Base-by-base conservation (phyloP, 2,888 invertebrate genomes). In the Drosophila robusta region DNA sequence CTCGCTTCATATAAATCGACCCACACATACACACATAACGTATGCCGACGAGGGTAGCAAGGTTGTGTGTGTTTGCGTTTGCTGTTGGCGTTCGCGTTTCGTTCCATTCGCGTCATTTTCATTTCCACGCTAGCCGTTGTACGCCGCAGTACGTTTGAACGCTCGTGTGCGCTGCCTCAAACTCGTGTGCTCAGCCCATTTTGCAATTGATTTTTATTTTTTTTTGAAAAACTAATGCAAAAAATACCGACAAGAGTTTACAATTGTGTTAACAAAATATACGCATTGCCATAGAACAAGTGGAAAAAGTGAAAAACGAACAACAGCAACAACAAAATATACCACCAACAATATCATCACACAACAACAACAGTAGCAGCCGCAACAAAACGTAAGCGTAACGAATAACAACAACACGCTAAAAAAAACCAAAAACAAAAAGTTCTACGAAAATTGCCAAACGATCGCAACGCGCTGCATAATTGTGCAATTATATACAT, bases 401-500 rank as follows among this genome's bases (percentile, higher is more conserved):
- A 69, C 60, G 46, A 42, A 75, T 45, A 77, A 52, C 36, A 61
- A 65, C 32, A 50, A 46, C 16, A 26, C 24, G 62, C 42, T 41
- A 61, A 51, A 11, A 74, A 58, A 56, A 64, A 51, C 57, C 42
- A 52, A 44, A 55, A 50, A 34, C 41, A 72, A 41, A 51, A 54
- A 62, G 61, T 57, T 56, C 56, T 61, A 57, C 71, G 50, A 70
- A 68, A 74, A 68, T 65, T 87, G 70, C 80, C 54, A 86, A 86
- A 82, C 49, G 63, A 64, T 66, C 57, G 61, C 71, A 52, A 68
- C 70, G 70, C 79, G 89, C 86, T 89, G 89, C 86, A 87, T 73
- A 81, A 85, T 82, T 87, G 88, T 84, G 83, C 88, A 87, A 87
- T 85, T 87, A 80, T 54, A 61, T 61, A 46, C 38, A 26, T 9